phyloP scores from a whole-genome alignment of 2,113 vertebrate genomes.

The Regulus satrapa region DNA sequence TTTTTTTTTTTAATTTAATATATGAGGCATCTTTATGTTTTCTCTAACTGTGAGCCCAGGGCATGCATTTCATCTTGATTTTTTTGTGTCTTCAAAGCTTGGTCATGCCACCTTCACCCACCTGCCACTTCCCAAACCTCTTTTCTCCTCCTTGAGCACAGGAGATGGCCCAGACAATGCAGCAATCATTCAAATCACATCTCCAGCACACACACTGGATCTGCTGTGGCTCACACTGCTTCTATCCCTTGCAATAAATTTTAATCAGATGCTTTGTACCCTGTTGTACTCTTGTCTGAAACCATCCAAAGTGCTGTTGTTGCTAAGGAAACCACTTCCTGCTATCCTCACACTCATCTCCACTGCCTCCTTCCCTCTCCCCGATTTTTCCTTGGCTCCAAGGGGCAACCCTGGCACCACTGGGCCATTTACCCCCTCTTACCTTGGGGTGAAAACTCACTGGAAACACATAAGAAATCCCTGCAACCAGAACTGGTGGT shows the following conservation, averaged over 20 bases:
- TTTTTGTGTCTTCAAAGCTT: background rate
- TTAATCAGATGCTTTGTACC: constrained; percentile 71
- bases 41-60: background rate
- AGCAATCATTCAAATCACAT: constrained; percentile 9
- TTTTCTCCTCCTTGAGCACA: background rate
- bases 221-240: constrained; percentile 7
- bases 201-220: background rate
- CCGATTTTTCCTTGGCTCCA: background rate
- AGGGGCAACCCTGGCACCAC: background rate
- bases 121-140: background rate
- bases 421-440: background rate
- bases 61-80: background rate
- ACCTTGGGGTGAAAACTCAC: background rate
- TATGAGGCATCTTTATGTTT: background rate
- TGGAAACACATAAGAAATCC: background rate
- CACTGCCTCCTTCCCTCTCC: background rate
- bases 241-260: constrained; percentile 61
- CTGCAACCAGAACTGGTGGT: background rate
- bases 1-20: too few relatives aligned
- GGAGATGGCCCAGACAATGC: background rate
- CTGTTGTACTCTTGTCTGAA: constrained; percentile 64
- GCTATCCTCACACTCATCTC: constrained; percentile 17
- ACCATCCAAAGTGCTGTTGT: constrained; percentile 61
- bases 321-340: constrained; percentile 49
- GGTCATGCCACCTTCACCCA: background rate